Evolutionary conservation across 1,140 invertebrate genomes (phyloP).

Genomic region (Sarcophaga peregrina): DNA sequence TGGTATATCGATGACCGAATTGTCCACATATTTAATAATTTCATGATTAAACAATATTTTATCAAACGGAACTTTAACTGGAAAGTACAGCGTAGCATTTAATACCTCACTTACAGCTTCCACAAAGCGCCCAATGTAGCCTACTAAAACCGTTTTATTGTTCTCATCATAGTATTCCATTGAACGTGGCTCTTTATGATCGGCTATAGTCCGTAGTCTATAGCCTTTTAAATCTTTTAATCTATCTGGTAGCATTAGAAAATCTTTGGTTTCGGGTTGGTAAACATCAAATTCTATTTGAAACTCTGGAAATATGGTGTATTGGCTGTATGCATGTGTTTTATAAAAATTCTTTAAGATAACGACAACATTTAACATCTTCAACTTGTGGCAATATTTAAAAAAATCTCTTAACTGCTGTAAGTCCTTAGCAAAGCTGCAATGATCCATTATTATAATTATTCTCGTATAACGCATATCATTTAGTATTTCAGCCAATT

Average conservation of each 20-base stretch:
- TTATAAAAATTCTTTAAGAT: background rate
- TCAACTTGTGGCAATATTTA: background rate
- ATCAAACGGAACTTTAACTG: background rate
- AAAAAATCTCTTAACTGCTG: background rate
- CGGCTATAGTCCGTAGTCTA: background rate
- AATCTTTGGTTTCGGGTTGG: background rate
- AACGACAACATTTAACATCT: conserved; percentile 19
- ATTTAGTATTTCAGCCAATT: background rate
- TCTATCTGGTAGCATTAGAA: background rate
- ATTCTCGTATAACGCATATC: background rate
- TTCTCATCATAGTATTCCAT: background rate
- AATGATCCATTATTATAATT: background rate
- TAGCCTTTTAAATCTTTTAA: conserved; percentile 4
- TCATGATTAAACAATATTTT: background rate
- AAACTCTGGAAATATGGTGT: background rate
- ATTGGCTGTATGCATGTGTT: background rate
- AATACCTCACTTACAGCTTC: background rate
- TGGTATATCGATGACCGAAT: background rate
- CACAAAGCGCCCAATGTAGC: background rate
- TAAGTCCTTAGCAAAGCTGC: background rate
- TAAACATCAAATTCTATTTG: background rate
- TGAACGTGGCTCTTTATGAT: background rate
- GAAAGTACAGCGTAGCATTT: background rate
- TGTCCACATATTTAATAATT: background rate
- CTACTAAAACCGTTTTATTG: background rate